These are phyloP conservation scores for Heteronetta atricapilla DNA, from an alignment of 2,113 vertebrate species.

Conservation along the genomic window DNA sequence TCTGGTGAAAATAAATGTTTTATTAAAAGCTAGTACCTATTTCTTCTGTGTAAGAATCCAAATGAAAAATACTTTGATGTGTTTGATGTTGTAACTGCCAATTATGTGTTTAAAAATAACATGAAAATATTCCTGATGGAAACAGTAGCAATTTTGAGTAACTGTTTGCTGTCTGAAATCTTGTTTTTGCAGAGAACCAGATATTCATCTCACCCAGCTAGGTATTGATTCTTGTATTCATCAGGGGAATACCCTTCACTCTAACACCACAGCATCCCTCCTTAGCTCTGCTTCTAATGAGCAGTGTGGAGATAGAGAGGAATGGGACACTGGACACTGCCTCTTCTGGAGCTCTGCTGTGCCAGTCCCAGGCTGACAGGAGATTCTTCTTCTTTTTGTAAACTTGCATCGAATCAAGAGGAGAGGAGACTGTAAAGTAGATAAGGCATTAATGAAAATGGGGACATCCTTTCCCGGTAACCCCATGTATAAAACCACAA, in stretches of 20 bases:
- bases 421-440: neutral
- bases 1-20: neutral
- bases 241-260: neutral
- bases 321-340: rapidly evolving
- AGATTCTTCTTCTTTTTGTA: neutral
- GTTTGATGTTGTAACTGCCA: neutral
- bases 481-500: neutral
- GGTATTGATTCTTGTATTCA: neutral
- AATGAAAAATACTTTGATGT: neutral
- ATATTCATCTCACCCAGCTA: neutral
- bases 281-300: neutral
- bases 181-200: neutral
- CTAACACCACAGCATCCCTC: neutral
- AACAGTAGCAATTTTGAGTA: neutral
- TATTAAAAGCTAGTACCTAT: neutral
- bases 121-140: slow-evolving; percentile 8
- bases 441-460: neutral
- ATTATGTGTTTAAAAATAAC: slow-evolving; percentile 10
- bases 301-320: neutral
- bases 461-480: neutral
- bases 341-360: neutral
- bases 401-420: neutral
- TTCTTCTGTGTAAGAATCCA: neutral
- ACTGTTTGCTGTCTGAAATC: neutral
- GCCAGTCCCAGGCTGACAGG: neutral